Conservation (phyloP, 2,797 vertebrate species). For the Melanotaenia nigrans region DNA sequence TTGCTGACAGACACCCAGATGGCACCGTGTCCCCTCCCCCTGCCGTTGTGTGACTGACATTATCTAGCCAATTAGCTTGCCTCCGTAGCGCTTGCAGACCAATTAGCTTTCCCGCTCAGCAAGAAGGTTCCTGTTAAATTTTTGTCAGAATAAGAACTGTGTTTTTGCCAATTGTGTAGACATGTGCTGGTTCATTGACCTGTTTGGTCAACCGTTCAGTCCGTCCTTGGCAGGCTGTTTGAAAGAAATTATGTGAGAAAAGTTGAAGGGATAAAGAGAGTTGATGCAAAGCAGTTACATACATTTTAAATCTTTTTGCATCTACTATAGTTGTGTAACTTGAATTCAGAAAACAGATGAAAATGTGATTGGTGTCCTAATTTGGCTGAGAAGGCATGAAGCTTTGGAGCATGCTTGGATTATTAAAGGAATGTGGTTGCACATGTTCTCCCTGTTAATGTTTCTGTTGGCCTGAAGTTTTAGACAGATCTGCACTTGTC, state of each 20-base stretch:
- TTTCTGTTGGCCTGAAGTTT: slow-evolving; percentile 11
- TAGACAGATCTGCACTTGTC: slow-evolving; percentile 33
- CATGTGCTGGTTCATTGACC: slow-evolving; percentile 27
- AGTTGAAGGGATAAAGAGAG: background rate
- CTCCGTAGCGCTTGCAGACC: slow-evolving; percentile 65
- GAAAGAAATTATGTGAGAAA: slow-evolving; percentile 7
- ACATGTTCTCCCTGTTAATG: slow-evolving; percentile 6
- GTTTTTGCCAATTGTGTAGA: slow-evolving; percentile 43
- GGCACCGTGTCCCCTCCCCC: slow-evolving; percentile 67
- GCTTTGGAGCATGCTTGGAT: background rate
- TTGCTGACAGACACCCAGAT: slow-evolving; percentile 87
- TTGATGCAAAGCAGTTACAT: fast-evolving
- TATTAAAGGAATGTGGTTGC: slow-evolving; percentile 14
- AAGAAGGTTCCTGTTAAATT: slow-evolving; percentile 58
- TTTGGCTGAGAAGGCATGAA: background rate
- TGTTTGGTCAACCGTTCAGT: slow-evolving; percentile 24
- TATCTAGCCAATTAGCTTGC: slow-evolving; percentile 75
- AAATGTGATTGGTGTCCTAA: background rate
- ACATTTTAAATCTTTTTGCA: background rate
- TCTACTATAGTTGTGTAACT: background rate
- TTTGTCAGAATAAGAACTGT: slow-evolving; percentile 56
- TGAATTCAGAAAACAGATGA: background rate
- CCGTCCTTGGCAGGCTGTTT: slow-evolving; percentile 3
- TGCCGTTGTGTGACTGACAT: slow-evolving; percentile 62
- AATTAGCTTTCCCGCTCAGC: slow-evolving; percentile 64